phyloP scores from a whole-genome alignment of 2,888 invertebrate genomes.

The Elmis aenea region DNA sequence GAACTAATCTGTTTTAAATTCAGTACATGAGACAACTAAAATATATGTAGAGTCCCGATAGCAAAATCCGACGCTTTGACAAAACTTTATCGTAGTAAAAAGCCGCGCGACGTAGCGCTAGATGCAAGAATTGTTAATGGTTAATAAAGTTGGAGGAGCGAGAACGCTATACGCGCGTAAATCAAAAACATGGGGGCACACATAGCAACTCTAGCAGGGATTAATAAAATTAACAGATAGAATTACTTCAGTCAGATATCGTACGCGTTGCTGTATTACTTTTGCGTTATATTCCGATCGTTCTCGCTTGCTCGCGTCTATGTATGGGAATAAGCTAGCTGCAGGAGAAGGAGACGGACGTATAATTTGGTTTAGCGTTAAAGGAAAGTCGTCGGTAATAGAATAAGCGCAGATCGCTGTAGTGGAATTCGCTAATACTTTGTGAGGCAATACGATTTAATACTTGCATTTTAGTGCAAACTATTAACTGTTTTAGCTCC shows the following conservation, averaged over 20 bases:
- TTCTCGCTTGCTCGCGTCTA: slow-evolving; percentile 13
- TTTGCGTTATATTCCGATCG: slow-evolving; percentile 19
- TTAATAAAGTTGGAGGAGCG: slow-evolving; percentile 2
- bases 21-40: slow-evolving; percentile 21
- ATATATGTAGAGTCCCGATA: slow-evolving; percentile 24
- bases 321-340: slow-evolving; percentile 10
- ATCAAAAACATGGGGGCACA: slow-evolving; percentile 21
- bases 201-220: slow-evolving; percentile 32
- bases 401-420: slow-evolving; percentile 35
- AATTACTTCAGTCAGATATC: slow-evolving; percentile 38
- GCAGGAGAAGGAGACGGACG: slow-evolving; percentile 18
- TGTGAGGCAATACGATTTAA: slow-evolving; percentile 39
- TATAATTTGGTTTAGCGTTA: slow-evolving; percentile 42
- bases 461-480: slow-evolving; percentile 38
- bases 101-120: slow-evolving; percentile 8
- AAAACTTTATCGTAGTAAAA: slow-evolving; percentile 15
- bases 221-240: slow-evolving; percentile 46
- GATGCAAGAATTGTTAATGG: slow-evolving; percentile 1
- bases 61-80: slow-evolving; percentile 22
- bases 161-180: slow-evolving; percentile 16
- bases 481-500: slow-evolving; percentile 42
- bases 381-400: slow-evolving; percentile 43
- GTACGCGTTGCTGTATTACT: slow-evolving; percentile 29
- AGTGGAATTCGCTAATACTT: slow-evolving; percentile 22
- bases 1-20: slow-evolving; percentile 22